These are phyloP conservation scores for Cryptotermes secundus DNA, from an alignment of 1,140 invertebrate species.

Conservation along the genomic window DNA sequence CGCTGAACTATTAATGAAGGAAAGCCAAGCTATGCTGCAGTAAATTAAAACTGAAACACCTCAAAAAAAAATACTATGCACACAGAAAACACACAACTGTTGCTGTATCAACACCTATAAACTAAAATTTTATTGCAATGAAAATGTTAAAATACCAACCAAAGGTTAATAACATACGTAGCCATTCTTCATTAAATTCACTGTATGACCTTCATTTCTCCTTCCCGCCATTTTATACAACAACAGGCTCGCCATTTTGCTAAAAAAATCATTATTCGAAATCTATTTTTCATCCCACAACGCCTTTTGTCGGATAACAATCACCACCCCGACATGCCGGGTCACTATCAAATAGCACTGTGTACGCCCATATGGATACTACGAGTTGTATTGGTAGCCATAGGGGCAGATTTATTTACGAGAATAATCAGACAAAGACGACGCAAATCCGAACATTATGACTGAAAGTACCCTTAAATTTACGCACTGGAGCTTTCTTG, in stretches of 20 bases:
- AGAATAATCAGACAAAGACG: slow-evolving; percentile 36
- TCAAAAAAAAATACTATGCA: no score
- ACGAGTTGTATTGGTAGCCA: slow-evolving; percentile 10
- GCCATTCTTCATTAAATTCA: slow-evolving; percentile 15
- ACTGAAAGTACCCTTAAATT: slow-evolving; percentile 36
- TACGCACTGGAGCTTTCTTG: background rate
- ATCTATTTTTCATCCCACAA: background rate
- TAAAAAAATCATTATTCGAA: slow-evolving; percentile 32
- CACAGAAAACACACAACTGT: no score
- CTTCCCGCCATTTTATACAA: slow-evolving; percentile 38
- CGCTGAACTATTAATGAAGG: no score
- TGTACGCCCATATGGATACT: slow-evolving; percentile 5
- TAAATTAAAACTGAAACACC: no score
- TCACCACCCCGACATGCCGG: slow-evolving; percentile 4
- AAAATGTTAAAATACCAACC: background rate
- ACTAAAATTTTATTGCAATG: background rate
- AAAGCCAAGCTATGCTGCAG: no score
- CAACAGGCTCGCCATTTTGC: slow-evolving; percentile 36
- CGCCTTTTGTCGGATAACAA: background rate
- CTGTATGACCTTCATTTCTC: slow-evolving; percentile 37
- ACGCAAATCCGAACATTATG: slow-evolving; percentile 34
- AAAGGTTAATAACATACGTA: background rate
- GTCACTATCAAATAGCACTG: background rate
- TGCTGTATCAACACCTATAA: no score
- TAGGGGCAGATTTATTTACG: slow-evolving; percentile 17